Conservation (phyloP, 2,888 invertebrate genomes). For the Drosophila fulvimacula region DNA sequence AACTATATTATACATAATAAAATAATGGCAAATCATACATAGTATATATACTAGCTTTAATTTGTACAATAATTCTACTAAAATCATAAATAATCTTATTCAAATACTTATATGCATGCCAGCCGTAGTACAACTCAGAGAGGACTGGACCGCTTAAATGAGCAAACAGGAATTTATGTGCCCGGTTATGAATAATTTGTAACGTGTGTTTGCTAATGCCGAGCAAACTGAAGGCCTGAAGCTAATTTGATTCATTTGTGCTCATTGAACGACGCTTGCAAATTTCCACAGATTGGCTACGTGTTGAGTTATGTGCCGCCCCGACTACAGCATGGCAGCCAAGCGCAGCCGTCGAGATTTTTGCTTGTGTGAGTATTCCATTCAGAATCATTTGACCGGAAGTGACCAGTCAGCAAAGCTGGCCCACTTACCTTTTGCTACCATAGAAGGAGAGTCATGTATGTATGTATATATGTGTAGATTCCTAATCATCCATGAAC, state of each 20-base stretch:
- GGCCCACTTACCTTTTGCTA: constrained; percentile 63
- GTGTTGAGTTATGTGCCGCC: constrained; percentile 49
- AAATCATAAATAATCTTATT: not conserved
- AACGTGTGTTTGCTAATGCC: constrained; percentile 48
- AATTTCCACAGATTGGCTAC: constrained; percentile 66
- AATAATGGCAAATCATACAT: no score
- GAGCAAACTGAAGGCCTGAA: constrained; percentile 48
- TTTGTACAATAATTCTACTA: not conserved
- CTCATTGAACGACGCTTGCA: constrained; percentile 67
- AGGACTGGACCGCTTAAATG: not conserved
- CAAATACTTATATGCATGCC: not conserved
- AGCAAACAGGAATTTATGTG: constrained; percentile 21
- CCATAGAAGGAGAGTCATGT: constrained; percentile 1
- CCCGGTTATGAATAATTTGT: constrained; percentile 61
- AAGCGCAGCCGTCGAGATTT: constrained; percentile 35
- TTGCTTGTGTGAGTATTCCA: constrained; percentile 56
- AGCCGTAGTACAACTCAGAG: not conserved
- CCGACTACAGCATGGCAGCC: not conserved
- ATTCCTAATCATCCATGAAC: constrained; percentile 73
- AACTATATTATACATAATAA: no score
- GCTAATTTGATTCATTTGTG: constrained; percentile 76
- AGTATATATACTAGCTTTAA: not conserved
- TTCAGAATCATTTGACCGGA: constrained; percentile 75
- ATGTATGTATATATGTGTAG: not conserved
- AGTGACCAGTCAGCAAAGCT: constrained; percentile 78